Conservation (phyloP, 2,113 vertebrate species). For the Petromus typicus region DNA sequence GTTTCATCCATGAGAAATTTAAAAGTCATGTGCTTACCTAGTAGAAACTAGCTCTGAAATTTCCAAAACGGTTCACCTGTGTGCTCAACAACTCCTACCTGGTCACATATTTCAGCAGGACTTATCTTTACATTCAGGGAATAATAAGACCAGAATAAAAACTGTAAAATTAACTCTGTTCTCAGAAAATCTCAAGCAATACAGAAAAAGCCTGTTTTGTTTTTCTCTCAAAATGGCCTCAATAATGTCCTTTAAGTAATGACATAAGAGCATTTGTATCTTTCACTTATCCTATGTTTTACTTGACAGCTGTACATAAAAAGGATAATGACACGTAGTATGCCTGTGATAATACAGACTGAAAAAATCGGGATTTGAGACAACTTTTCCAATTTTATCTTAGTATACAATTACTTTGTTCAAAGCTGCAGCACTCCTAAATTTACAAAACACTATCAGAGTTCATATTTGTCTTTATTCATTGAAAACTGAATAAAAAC, state of each 20-base stretch:
- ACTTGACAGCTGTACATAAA: neutral
- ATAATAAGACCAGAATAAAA: neutral
- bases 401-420: neutral
- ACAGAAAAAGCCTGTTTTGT: neutral
- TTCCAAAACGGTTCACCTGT: neutral
- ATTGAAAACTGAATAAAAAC: neutral
- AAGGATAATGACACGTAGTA: neutral
- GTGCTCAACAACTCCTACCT: constrained; percentile 39
- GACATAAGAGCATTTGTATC: neutral
- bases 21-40: neutral
- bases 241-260: neutral
- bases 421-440: neutral
- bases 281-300: neutral
- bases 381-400: neutral
- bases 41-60: constrained; percentile 10
- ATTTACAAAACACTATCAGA: neutral
- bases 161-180: neutral
- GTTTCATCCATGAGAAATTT: constrained; percentile 69
- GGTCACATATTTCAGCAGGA: constrained; percentile 10
- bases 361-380: neutral
- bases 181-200: neutral
- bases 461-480: neutral
- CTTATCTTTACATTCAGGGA: constrained; percentile 38
- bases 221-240: neutral
- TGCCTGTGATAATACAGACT: neutral